Base-by-base conservation (phyloP, 2,113 vertebrate genomes). In the Forbesichthys papilliferus region DNA sequence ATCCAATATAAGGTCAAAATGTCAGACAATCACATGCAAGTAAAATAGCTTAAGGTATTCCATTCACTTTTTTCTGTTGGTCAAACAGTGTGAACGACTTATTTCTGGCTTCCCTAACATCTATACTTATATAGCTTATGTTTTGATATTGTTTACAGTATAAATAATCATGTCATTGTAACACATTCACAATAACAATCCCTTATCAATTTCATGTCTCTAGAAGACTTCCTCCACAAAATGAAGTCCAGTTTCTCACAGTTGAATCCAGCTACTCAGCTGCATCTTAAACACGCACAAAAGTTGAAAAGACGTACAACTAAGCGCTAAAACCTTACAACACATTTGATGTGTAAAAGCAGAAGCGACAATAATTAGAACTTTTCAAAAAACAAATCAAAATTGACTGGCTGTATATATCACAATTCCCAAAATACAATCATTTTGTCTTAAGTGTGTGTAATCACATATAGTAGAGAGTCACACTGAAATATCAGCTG, bases 1-100 rank as follows among this genome's bases (percentile, higher is more conserved):
- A 89, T 87, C 81, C 77, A 83, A 74, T 68, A 77, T 73, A 73
- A 82, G 76, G 72, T 82, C 77, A 86, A 68, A 77, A 82, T 77
- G 76, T 84, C 74, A 78, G 59, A 78, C 65, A 67, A 76, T 81
- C 83, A 88, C 89, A 87, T 90, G 87, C 88, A 83, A 87, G 79
- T 78, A 88, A 87, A 82, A 79, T 67, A 78, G 77, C 77, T 84
- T 83, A 78, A 69, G 36, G 36, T 42, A 42, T 42, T 77, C 70
- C 71, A 81, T 73, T 64, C 55, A 58, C 68, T 75, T 69, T 78
- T 51, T 68, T 69, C 62, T 63, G 81, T 77, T 71, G 75, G 81
- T 83, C 67, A 86, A 75, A 81, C 81, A 71, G 70, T 82, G 77
- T 80, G 87, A 88, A 88, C 81, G 67, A 84, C 79, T 84, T 61